Percentiles rank a stretch among this genome's conserved stretches.
Conservation (phyloP, 2,113 vertebrate species). For the Isurus oxyrinchus region DNA sequence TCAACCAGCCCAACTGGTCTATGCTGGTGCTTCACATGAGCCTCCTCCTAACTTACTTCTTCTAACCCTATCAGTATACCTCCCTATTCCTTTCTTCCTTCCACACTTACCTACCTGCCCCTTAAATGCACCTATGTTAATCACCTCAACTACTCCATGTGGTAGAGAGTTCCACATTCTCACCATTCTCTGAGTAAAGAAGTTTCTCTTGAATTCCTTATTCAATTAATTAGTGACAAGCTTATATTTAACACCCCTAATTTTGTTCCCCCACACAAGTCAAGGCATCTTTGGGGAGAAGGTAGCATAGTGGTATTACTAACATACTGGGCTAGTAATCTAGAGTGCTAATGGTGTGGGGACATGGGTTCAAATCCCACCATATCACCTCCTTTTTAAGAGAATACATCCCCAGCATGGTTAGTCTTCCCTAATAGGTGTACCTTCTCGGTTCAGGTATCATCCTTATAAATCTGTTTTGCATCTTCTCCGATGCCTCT, state of each 20-base stretch:
- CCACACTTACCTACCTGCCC: not conserved
- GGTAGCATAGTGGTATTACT: too few species aligned
- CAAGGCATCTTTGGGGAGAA: too few species aligned
- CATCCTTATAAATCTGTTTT: not conserved
- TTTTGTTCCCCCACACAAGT: not conserved
- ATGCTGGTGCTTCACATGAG: not conserved
- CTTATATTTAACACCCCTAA: not conserved
- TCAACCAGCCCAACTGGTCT: not conserved
- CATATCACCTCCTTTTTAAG: not conserved
- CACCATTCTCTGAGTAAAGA: not conserved
- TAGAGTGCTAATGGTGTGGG: too few species aligned
- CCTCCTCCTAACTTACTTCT: not conserved
- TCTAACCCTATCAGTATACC: not conserved
- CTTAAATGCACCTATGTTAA: not conserved
- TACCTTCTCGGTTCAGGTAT: not conserved
- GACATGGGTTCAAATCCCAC: too few species aligned
- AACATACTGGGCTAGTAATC: too few species aligned
- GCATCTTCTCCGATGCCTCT: not conserved
- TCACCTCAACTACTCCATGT: not conserved
- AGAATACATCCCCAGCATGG: not conserved
- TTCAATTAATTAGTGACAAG: not conserved
- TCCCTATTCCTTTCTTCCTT: not conserved
- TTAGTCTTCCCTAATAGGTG: not conserved
- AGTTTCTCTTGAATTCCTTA: not conserved
- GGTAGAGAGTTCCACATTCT: not conserved